Percentiles rank a stretch among this genome's conserved stretches.
These are phyloP conservation scores for Lutraria lutraria DNA, from an alignment of 2,888 invertebrate genomes.

Conservation along the genomic window DNA sequence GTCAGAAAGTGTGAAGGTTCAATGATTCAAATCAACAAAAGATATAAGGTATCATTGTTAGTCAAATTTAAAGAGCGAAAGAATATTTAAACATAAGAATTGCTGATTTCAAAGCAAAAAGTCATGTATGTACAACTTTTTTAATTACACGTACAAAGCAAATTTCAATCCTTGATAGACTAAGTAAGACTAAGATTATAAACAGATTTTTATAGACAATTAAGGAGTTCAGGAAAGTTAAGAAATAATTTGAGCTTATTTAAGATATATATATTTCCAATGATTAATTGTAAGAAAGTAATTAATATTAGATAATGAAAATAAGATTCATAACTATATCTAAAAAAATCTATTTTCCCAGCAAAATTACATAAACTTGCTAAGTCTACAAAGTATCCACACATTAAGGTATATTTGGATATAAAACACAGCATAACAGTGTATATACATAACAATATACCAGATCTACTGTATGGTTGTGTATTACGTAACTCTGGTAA, in stretches of 20 bases:
- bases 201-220: neutral
- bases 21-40: neutral
- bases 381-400: neutral
- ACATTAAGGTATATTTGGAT: neutral
- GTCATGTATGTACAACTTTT: neutral
- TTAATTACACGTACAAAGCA: neutral
- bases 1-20: neutral
- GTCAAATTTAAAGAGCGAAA: neutral
- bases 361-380: neutral
- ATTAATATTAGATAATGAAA: too few species aligned
- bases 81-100: too few species aligned
- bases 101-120: neutral
- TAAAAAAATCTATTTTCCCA: neutral
- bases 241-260: neutral
- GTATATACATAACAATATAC: slow-evolving; percentile 29
- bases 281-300: too few species aligned
- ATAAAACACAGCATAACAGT: slow-evolving; percentile 23
- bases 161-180: neutral
- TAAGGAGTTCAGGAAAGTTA: neutral
- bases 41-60: neutral
- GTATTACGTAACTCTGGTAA: slow-evolving; percentile 33
- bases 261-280: too few species aligned
- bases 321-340: neutral
- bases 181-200: neutral
- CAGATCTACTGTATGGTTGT: slow-evolving; percentile 32